These are phyloP conservation scores for Temnopleurus reevesii DNA, from an alignment of 53 echinoderm and acorn worm species.

Conservation along the genomic window DNA sequence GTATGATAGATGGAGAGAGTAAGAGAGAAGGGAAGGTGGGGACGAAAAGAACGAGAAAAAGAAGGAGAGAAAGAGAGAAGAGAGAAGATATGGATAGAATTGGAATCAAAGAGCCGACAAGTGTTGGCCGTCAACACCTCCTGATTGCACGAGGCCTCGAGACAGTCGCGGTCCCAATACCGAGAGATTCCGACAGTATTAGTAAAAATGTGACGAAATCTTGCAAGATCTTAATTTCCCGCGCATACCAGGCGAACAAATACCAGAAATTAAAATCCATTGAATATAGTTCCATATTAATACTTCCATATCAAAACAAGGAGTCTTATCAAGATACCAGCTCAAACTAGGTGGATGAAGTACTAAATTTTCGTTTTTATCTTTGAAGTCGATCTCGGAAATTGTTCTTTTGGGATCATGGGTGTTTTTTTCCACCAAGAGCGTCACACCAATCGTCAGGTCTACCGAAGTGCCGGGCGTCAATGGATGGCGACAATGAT, in stretches of 20 bases:
- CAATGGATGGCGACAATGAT: slow-evolving; percentile 17
- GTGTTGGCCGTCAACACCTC: slow-evolving; percentile 53
- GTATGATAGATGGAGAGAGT: not conserved
- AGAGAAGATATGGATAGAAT: not conserved
- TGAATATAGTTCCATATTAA: slow-evolving; percentile 4
- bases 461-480: not conserved
- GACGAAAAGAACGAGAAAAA: not conserved
- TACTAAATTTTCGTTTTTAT: no score
- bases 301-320: not conserved
- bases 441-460: not conserved
- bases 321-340: not conserved
- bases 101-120: slow-evolving; percentile 34
- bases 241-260: not conserved
- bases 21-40: not conserved
- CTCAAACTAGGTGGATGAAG: no score
- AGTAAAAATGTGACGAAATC: slow-evolving; percentile 50
- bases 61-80: not conserved
- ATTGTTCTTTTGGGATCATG: not conserved
- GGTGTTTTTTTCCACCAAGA: not conserved
- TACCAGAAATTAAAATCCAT: not conserved
- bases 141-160: slow-evolving; percentile 24
- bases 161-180: not conserved
- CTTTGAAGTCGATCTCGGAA: not conserved
- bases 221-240: not conserved
- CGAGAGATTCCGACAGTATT: slow-evolving; percentile 52